Evolutionary conservation across 1,140 invertebrate species (phyloP), one percentile per base, ranked within the genome.

Genomic region (Drosophila ohnishii): DNA sequence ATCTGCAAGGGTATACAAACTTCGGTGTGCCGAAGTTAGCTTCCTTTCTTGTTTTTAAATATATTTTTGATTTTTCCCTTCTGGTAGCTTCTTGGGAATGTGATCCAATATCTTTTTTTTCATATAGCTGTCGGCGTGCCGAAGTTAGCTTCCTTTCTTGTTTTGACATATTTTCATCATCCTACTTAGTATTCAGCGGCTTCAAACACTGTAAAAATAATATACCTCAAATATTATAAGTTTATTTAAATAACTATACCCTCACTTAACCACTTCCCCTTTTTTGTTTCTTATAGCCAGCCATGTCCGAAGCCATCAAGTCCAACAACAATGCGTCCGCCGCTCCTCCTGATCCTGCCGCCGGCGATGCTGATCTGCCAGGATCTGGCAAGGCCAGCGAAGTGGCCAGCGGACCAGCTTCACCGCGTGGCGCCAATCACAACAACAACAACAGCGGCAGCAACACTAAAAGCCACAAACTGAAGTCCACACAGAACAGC

Each of bases 401-500:
- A 11, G 61, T 16, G 45, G 22, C 22, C 45, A 47, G 45, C 13
- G 37, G 59, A 28, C 42, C 82, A 0, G 59, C 71, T 11, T 56
- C 67, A n/a, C 60, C 75, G 2, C 71, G 56, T 34, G 66, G 56
- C 35, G 64, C 51, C 51, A 86, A 87, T 69, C 82, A 79, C 60
- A 86, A 83, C 42, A 84, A 84, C 58, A 86, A 86, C 59, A 70
- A 72, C 39, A 65, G 65, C 53, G 28, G 57, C 19, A 32, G 42
- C 79, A 72, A 59, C 28, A 50, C 63, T 25, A 77, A 63, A 64
- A 76, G 14, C 34, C 51, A 66, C 56, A 90, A 89, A 69, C 53
- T 90, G 22, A 91, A 91, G 75, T 90, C 90, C 6, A 74, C 83
- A 28, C 84, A 89, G 16, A 89, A 90, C 28, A 91, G 87, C 73